Percentiles rank a stretch among this genome's conserved stretches.
Conservation (phyloP, 2,113 vertebrate genomes). For the Malurus elegans region DNA sequence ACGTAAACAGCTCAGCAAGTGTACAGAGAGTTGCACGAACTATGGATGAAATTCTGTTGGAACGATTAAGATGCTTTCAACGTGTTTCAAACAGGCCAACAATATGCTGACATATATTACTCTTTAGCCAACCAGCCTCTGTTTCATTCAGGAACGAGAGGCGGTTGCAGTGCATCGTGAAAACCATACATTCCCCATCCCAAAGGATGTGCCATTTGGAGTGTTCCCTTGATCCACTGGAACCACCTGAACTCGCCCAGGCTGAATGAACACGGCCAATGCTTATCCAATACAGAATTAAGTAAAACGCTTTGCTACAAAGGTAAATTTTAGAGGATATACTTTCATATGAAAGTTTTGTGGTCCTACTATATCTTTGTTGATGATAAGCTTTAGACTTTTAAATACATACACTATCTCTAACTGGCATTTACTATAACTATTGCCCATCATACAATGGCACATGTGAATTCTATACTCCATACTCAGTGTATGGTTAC, state of each 20-base stretch:
- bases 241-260: constrained; percentile 56
- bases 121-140: constrained; percentile 69
- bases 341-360: constrained; percentile 72
- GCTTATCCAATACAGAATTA: constrained; percentile 72
- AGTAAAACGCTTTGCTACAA: constrained; percentile 73
- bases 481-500: constrained; percentile 54
- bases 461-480: constrained; percentile 56
- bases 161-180: constrained; percentile 57
- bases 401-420: constrained; percentile 59
- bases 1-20: constrained; percentile 65
- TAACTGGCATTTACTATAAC: constrained; percentile 59
- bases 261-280: constrained; percentile 63
- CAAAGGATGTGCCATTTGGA: constrained; percentile 64
- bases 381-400: constrained; percentile 63
- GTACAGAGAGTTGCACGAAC: constrained; percentile 68
- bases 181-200: constrained; percentile 62
- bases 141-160: constrained; percentile 60
- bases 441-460: constrained; percentile 66
- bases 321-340: constrained; percentile 71
- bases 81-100: constrained; percentile 70
- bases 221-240: constrained; percentile 67
- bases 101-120: constrained; percentile 74
- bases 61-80: constrained; percentile 71
- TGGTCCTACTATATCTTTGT: constrained; percentile 64
- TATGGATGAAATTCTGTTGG: constrained; percentile 72